Conservation (phyloP, 1,140 invertebrate genomes). For the Tetragonula clypearis region DNA sequence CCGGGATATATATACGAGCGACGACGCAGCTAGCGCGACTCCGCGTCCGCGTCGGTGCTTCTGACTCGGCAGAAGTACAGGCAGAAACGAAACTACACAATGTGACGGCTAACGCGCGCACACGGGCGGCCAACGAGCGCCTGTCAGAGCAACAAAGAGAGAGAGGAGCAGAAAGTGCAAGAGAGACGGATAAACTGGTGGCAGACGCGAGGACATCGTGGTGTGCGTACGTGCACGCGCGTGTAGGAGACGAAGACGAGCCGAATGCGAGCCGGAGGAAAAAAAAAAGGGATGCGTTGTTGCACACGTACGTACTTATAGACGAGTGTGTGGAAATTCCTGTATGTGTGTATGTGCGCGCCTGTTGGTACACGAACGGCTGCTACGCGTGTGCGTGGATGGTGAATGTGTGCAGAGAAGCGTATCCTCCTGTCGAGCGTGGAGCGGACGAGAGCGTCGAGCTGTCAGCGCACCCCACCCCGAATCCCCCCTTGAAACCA, state of each 20-base stretch:
- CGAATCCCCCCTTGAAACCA: constrained; percentile 75
- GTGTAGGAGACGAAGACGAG: constrained; percentile 53
- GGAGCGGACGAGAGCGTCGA: constrained; percentile 79
- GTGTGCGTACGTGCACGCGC: constrained; percentile 56
- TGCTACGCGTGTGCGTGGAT: constrained; percentile 52
- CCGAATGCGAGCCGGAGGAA: constrained; percentile 31
- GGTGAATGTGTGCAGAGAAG: constrained; percentile 79
- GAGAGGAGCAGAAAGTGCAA: constrained; percentile 57
- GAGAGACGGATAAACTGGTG: constrained; percentile 45
- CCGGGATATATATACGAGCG: constrained; percentile 45
- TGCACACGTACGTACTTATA: neutral
- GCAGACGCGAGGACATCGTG: constrained; percentile 8
- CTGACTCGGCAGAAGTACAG: constrained; percentile 75
- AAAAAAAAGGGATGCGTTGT: constrained; percentile 46
- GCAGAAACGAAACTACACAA: constrained; percentile 78
- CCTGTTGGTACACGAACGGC: constrained; percentile 24
- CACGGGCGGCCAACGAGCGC: constrained; percentile 53
- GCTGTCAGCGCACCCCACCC: constrained; percentile 81
- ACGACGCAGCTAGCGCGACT: constrained; percentile 68
- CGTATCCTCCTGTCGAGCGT: constrained; percentile 80
- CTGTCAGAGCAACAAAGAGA: constrained; percentile 63
- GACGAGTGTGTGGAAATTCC: neutral
- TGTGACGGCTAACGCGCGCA: constrained; percentile 76
- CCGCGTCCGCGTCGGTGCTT: constrained; percentile 74
- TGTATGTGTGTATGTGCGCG: constrained; percentile 11